Percentiles rank a stretch among this genome's conserved stretches.
phyloP scores from a whole-genome alignment of 2,113 vertebrate species.

The Candoia aspera region DNA sequence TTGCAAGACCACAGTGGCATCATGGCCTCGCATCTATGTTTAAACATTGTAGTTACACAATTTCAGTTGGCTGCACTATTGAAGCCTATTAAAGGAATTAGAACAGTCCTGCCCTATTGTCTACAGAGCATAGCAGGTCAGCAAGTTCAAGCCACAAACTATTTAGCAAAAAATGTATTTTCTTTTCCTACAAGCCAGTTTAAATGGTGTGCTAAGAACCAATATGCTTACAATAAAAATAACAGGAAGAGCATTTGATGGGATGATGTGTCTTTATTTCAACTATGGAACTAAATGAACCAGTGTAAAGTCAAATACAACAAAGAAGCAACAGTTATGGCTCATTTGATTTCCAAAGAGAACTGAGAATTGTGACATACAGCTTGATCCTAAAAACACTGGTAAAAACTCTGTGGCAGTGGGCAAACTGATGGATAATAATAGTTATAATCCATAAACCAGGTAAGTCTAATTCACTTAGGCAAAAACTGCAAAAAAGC shows the following conservation, averaged over 20 bases:
- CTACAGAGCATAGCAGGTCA: not conserved
- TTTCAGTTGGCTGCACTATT: not conserved
- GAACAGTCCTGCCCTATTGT: not conserved
- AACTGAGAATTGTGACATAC: not conserved
- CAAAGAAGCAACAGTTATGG: not conserved
- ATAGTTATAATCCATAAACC: not conserved
- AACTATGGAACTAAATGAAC: not conserved
- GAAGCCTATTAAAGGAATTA: not conserved
- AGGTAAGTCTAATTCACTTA: too few species aligned
- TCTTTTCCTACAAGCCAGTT: not conserved
- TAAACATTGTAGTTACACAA: too few species aligned
- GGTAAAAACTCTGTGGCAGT: not conserved
- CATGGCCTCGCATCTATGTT: not conserved
- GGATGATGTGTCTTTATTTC: not conserved
- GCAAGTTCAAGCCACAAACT: not conserved
- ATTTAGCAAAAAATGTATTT: not conserved
- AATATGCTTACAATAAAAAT: not conserved
- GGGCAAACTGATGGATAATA: not conserved
- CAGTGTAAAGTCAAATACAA: not conserved
- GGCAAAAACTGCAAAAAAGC: not conserved
- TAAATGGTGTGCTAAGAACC: not conserved
- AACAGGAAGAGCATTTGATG: not conserved
- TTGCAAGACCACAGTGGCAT: not conserved
- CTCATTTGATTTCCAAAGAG: not conserved
- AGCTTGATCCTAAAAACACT: not conserved